Evolutionary conservation across 2,888 invertebrate genomes (phyloP), one percentile per base, ranked within the genome.

Genomic region (Escarpia spicata): DNA sequence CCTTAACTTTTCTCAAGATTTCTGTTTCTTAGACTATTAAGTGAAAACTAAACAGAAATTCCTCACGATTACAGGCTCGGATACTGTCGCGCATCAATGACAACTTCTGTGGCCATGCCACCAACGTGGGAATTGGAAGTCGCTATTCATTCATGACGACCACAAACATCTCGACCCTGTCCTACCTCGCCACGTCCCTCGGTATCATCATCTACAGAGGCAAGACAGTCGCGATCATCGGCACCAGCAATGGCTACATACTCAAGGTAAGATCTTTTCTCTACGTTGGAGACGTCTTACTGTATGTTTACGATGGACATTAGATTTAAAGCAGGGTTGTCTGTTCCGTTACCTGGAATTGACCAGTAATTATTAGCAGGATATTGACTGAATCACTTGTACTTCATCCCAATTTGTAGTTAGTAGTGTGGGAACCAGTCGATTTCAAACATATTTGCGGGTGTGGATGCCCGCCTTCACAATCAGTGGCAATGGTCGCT

Each of bases 191-290:
- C 26, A 94, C 94, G 0, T 92, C 93, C 37, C 92, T 94, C 37
- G 91, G 91, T 15, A 92, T 94, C 12, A 43, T 92, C 75, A 91
- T 92, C 44, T 92, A 94, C 91, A 58, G 91, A 1, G 43, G 92
- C 43, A 92, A 93, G 75, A 94, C 93, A 9, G 92, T 94, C 26
- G 94, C 94, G 52, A 91, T 94, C 15, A 90, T 94, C 60, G 94
- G 93, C 15, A 94, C 94, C 43, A 91, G 58, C 90, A 90, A 44
- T 52, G 94, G 94, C 37, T 45, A 92, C 31, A 75, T 94, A 26
- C 90, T 94, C 43, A 94, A 94, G 93, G 94, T 94, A 43, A 44
- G 92, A 92, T 26, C 19, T 75, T 3, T 15, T 75, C 75, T 75
- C n/a, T 75, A 26, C n/a, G n/a, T 75, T 26, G 0, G 19, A 26